Percentiles rank a stretch among this genome's conserved stretches.
Conservation (phyloP, 2,113 vertebrate species). For the Arvicanthis niloticus region DNA sequence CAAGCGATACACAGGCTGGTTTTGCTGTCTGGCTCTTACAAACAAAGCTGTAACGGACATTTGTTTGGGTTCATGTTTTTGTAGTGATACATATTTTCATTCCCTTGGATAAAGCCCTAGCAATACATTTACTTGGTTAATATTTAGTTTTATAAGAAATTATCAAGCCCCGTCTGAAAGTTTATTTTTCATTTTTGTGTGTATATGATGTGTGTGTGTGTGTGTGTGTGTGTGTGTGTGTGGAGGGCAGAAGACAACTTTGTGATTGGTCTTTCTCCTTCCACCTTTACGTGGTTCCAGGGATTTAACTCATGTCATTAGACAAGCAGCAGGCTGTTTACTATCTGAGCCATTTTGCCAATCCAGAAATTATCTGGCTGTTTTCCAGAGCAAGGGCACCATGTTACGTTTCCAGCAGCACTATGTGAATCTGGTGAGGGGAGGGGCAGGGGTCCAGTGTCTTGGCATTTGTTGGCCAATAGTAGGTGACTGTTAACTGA, state of each 20-base stretch:
- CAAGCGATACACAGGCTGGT: background rate
- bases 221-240: background rate
- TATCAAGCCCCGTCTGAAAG: background rate
- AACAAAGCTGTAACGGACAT: background rate
- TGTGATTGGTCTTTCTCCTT: background rate
- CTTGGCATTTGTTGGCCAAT: background rate
- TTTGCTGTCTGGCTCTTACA: slow-evolving; percentile 30
- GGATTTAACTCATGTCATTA: background rate
- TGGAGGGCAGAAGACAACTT: background rate
- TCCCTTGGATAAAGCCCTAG: slow-evolving; percentile 9
- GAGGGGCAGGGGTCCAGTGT: background rate
- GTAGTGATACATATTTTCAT: slow-evolving; percentile 20
- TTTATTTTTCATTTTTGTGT: background rate
- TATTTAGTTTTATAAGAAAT: slow-evolving; percentile 34
- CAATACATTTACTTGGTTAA: background rate
- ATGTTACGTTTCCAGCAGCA: background rate
- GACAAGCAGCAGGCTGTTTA: background rate
- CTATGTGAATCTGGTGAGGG: background rate
- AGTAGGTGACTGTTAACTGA: background rate
- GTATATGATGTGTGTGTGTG: background rate
- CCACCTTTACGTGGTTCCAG: background rate
- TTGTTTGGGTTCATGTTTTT: slow-evolving; percentile 37
- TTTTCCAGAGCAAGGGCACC: background rate
- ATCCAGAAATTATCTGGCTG: too few species aligned
- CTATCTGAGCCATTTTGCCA: background rate